phyloP scores from a whole-genome alignment of 2,113 vertebrate species.

The Tetraodon nigroviridis region DNA sequence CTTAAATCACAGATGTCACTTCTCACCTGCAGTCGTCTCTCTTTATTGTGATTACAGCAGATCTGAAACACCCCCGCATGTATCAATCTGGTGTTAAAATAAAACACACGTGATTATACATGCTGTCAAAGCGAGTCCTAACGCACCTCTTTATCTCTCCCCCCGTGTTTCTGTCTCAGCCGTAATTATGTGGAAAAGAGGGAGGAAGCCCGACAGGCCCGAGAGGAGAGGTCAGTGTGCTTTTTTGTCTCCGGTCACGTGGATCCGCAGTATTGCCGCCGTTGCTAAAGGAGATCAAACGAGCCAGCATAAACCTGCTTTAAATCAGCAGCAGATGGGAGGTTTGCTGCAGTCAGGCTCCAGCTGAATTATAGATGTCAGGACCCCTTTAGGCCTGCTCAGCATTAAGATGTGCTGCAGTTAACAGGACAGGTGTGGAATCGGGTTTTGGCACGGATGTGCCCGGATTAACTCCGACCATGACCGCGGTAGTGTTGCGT shows the following conservation, averaged over 20 bases:
- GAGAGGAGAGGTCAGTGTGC: conserved; percentile 89
- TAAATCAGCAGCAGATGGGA: conserved; percentile 55
- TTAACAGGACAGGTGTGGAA: conserved; percentile 65
- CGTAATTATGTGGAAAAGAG: conserved; percentile 87
- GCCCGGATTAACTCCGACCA: conserved; percentile 12
- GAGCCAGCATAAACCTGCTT: conserved; percentile 16
- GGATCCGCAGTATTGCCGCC: conserved; percentile 1
- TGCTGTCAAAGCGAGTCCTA: background rate
- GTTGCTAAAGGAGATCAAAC: conserved; percentile 19
- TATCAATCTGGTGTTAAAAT: background rate
- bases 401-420: conserved; percentile 45
- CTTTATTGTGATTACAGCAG: conserved; percentile 21
- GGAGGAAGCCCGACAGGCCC: conserved; percentile 87
- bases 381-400: conserved; percentile 38
- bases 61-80: background rate
- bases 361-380: conserved; percentile 43
- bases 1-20: conserved; percentile 12
- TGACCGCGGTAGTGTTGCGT: background rate
- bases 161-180: conserved; percentile 63
- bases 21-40: conserved; percentile 30
- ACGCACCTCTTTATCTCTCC: background rate
- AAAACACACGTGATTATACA: background rate
- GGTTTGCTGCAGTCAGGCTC: conserved; percentile 18
- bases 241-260: conserved; percentile 3
- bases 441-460: conserved; percentile 48